Base-by-base conservation (phyloP, 2,797 vertebrate species). In the Intellagama lesueurii region DNA sequence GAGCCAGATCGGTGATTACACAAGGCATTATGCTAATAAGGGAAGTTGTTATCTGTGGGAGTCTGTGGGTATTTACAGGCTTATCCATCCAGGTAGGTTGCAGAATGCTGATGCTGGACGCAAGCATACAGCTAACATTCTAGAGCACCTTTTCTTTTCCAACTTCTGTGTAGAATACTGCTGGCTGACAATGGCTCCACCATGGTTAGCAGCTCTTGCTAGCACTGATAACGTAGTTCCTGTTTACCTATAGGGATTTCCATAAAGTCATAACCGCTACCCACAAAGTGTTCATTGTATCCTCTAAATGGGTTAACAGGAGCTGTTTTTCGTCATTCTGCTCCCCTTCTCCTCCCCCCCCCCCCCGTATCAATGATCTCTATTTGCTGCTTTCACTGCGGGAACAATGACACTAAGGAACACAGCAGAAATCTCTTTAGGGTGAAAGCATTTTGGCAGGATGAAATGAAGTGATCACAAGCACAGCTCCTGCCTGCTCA, bases 221-320 rank as follows among this genome's bases (percentile, higher is more conserved):
- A 81, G 49, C 66, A 19, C 70, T 77, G 76, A 80, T 77, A 90
- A 82, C 49, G 68, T 76, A 82, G 17, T 90, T 90, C 78, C 72
- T 90, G 84, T 90, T 90, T 86, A 90, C 32, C 78, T 86, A 89
- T 40, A 85, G 22, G 40, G 40, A 75, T 89, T 86, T 40, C 84
- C 78, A 86, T 44, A 86, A 86, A 89, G 52, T 56, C 40, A 52
- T n/a, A 52, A 81, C 83, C 78, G 19, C 32, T 73, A 28, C 56
- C 17, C 12, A 56, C 76, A 60, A 9, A 85, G 68, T 52, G 52
- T 35, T n/a, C 40, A 52, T 2, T 56, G 47, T 40, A 85, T 89
- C 88, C 88, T 60, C 73, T 44, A 81, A 73, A 66, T 3, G 35
- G 79, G 68, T 35, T 64, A 19, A 66, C 9, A 40, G 78, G 73